phyloP scores from a whole-genome alignment of 2,888 invertebrate species.

The Lasioglossum malachurum region DNA sequence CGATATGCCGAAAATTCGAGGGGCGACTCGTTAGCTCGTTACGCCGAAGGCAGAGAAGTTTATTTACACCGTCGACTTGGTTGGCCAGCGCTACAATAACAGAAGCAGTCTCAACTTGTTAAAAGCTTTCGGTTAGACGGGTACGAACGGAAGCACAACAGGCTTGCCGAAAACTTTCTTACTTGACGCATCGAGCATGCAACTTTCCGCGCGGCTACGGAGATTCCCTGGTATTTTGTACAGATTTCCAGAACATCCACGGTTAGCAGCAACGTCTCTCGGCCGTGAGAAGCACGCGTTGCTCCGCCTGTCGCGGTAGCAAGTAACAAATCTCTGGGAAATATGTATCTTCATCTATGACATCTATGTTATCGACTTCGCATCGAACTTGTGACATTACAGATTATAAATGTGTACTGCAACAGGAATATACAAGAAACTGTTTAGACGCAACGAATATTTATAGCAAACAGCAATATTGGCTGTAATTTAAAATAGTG shows the following conservation, averaged over 20 bases:
- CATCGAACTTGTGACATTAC: neutral
- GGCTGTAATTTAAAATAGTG: no score
- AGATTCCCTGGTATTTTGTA: slow-evolving; percentile 6
- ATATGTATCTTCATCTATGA: neutral
- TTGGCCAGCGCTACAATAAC: slow-evolving; percentile 4
- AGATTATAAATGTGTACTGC: neutral
- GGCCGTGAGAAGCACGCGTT: neutral
- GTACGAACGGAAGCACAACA: slow-evolving; percentile 42
- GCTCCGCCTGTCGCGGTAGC: neutral
- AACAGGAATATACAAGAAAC: neutral
- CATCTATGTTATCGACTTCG: neutral
- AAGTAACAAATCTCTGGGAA: neutral
- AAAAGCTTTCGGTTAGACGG: slow-evolving; percentile 41
- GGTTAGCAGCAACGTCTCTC: slow-evolving; percentile 15
- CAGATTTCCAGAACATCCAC: slow-evolving; percentile 26
- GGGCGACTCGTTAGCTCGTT: slow-evolving; percentile 21
- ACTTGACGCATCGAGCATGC: slow-evolving; percentile 43
- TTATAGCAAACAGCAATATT: neutral
- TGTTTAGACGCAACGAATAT: neutral
- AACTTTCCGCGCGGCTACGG: slow-evolving; percentile 45
- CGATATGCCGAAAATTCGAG: neutral
- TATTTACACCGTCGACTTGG: slow-evolving; percentile 13
- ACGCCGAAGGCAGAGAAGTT: slow-evolving; percentile 31
- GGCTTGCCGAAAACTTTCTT: slow-evolving; percentile 50
- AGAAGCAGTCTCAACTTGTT: slow-evolving; percentile 48